These are phyloP conservation scores for Leptosomus discolor DNA, from an alignment of 2,113 vertebrate species.

Conservation along the genomic window DNA sequence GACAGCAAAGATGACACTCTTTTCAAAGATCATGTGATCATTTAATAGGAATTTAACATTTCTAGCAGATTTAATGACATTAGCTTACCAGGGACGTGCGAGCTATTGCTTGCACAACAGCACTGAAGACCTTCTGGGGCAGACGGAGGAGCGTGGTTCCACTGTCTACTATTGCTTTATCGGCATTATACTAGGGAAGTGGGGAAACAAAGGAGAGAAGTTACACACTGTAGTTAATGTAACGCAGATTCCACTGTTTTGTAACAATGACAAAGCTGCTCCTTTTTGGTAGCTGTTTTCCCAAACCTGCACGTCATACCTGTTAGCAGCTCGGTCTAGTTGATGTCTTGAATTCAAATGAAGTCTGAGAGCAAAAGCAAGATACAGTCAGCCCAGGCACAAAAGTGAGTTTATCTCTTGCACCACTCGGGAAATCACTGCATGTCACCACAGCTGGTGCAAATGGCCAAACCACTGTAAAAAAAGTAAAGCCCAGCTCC, in stretches of 20 bases:
- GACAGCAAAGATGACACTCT: not conserved
- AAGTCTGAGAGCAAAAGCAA: not conserved
- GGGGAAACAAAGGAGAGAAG: not conserved
- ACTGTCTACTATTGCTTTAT: constrained; percentile 98
- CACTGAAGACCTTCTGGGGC: constrained; percentile 89
- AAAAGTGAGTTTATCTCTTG: not conserved
- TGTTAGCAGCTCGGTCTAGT: not conserved
- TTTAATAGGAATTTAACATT: not conserved
- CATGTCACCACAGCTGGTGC: not conserved
- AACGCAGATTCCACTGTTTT: not conserved
- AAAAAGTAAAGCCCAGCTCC: not conserved
- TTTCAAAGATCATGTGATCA: not conserved
- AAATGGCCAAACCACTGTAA: not conserved
- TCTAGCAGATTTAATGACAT: not conserved
- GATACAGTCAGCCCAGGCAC: not conserved
- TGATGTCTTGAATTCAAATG: not conserved
- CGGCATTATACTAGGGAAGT: constrained; percentile 85
- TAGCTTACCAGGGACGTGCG: constrained; percentile 84
- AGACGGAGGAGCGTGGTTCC: constrained; percentile 94
- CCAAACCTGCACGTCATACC: not conserved
- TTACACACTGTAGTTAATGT: not conserved
- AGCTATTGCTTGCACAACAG: constrained; percentile 88
- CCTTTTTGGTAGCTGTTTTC: not conserved
- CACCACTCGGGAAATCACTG: not conserved
- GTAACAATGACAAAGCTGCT: not conserved